These are phyloP conservation scores for Aphidius gifuensis DNA, from an alignment of 1,140 invertebrate species.

Conservation along the genomic window DNA sequence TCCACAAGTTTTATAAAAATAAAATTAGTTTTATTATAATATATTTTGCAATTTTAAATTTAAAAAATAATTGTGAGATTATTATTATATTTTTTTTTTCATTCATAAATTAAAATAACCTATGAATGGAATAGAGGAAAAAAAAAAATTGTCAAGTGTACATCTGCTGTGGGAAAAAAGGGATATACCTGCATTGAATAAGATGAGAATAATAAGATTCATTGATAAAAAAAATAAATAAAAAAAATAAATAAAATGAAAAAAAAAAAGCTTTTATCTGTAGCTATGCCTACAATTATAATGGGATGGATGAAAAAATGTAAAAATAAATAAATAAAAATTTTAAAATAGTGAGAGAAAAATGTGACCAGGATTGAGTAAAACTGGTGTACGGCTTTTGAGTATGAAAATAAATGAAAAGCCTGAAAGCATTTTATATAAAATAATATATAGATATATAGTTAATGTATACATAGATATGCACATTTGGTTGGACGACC, in stretches of 20 bases:
- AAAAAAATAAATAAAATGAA: too few species aligned
- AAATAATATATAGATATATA: neutral
- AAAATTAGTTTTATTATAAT: too few species aligned
- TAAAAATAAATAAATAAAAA: slow-evolving; percentile 7
- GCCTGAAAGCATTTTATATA: slow-evolving; percentile 18
- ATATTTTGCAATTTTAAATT: too few species aligned
- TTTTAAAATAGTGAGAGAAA: slow-evolving; percentile 8
- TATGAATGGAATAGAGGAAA: too few species aligned
- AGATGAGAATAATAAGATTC: neutral
- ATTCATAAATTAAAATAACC: too few species aligned
- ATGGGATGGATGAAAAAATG: slow-evolving; percentile 15
- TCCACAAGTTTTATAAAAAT: too few species aligned
- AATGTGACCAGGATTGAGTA: neutral
- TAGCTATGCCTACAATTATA: slow-evolving; percentile 14
- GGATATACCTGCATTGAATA: too few species aligned
- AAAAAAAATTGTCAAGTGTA: slow-evolving; percentile 12
- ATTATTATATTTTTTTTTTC: too few species aligned
- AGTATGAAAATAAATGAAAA: slow-evolving; percentile 21
- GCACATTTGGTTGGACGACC: neutral
- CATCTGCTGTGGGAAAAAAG: neutral
- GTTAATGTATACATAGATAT: neutral
- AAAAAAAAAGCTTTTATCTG: too few species aligned
- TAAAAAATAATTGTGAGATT: too few species aligned
- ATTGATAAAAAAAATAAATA: too few species aligned
- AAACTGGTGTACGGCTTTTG: neutral